Evolutionary conservation across 1,140 invertebrate species (phyloP), one percentile per base, ranked within the genome.

Genomic region (Alviniconcha marisindica): DNA sequence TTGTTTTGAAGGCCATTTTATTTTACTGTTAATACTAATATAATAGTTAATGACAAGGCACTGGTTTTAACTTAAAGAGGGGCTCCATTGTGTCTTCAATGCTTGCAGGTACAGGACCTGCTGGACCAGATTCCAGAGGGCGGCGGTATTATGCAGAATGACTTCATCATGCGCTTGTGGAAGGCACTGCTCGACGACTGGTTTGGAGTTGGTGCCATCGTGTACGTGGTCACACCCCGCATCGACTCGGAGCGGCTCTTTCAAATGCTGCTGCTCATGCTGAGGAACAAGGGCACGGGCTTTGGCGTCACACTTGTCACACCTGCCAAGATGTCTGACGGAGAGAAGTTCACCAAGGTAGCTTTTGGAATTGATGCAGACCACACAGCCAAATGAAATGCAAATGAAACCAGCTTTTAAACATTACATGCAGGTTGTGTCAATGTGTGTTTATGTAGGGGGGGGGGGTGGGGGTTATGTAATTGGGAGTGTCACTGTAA

Each of bases 111-210:
- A n/a, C 90, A 91, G 66, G 90, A 91, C 36, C 82, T 91, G 18
- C 84, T 92, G 54, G 91, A 90, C 56, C 88, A 88, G 86, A 92
- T 92, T 73, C 91, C 91, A 42, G 91, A 92, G 38, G 90, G 91
- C 36, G 91, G 91, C 1, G 90, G 91, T 1, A 92, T 92, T 28
- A 92, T 91, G 90, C 87, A 89, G 69, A 87, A 91, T 82, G 90
- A 91, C 56, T 92, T 89, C 80, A 92, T 91, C 36, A 90, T 91
- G 90, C 87, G 86, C 44, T 77, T 91, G 31, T 92, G 91, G 91
- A 91, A 91, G 81, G 87, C 86, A 71, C 71, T 92, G 73, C 84
- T 92, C 12, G 90, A 92, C 81, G 90, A 91, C 81, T 92, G 91
- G 91, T 90, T 91, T 77, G 90, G 91, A 12, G 89, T 90, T 71